phyloP scores from a whole-genome alignment of 1,140 invertebrate genomes.

The Cyphomyrmex costatus region DNA sequence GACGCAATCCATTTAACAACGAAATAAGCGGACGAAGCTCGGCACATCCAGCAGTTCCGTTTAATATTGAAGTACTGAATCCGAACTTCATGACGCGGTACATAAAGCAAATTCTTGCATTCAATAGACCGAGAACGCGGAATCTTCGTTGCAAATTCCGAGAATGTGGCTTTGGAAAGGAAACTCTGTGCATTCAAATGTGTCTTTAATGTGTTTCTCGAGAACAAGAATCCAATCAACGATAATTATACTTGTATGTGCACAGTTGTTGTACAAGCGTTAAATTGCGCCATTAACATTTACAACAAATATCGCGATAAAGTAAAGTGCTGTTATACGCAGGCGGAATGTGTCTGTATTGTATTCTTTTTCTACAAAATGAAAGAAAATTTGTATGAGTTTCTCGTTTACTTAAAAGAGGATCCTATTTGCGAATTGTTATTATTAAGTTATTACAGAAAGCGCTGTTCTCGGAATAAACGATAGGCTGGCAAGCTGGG shows the following conservation, averaged over 20 bases:
- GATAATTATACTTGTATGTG: neutral
- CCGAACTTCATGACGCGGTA: slow-evolving; percentile 35
- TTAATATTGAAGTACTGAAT: neutral
- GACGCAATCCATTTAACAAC: slow-evolving; percentile 47
- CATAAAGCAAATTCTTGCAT: slow-evolving; percentile 42
- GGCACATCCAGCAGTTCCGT: neutral
- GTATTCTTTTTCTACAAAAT: neutral
- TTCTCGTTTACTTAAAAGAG: neutral
- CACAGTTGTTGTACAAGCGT: neutral
- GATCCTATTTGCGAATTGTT: neutral
- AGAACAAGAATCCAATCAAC: neutral
- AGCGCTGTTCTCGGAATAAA: neutral
- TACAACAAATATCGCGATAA: neutral
- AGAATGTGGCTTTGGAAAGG: neutral
- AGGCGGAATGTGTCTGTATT: neutral
- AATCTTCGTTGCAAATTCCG: slow-evolving; percentile 10
- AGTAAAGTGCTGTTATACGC: neutral
- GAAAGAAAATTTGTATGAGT: neutral
- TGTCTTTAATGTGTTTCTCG: neutral
- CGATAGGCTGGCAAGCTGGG: slow-evolving; percentile 10
- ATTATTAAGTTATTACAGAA: neutral
- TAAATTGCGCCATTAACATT: slow-evolving; percentile 13
- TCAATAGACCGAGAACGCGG: slow-evolving; percentile 18
- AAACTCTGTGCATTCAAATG: slow-evolving; percentile 3
- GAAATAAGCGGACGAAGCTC: slow-evolving; percentile 28